Evolutionary conservation across 1,140 invertebrate species (phyloP).

Genomic region (Danaus plexippus): DNA sequence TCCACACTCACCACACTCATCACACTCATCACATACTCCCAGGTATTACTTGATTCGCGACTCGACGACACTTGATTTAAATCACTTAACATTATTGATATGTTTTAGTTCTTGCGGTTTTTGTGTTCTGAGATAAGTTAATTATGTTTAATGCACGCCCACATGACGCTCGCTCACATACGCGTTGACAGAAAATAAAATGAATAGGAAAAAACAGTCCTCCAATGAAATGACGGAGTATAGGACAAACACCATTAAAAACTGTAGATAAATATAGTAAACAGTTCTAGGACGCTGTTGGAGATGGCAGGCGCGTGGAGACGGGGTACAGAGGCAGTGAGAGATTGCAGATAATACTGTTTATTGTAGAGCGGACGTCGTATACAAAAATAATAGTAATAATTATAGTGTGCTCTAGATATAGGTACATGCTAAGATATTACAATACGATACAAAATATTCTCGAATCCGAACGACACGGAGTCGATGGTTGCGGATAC

Average conservation of each 20-base stretch:
- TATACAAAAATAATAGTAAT: constrained; percentile 24
- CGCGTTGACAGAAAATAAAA: too few species aligned
- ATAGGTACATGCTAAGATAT: constrained; percentile 8
- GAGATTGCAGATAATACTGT: constrained; percentile 28
- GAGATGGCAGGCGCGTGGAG: not conserved
- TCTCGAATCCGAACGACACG: not conserved
- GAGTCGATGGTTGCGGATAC: constrained; percentile 13
- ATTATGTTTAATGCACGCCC: too few species aligned
- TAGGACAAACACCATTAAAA: not conserved
- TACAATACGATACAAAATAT: constrained; percentile 14
- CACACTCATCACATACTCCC: too few species aligned
- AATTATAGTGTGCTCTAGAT: constrained; percentile 9
- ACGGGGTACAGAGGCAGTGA: constrained; percentile 9
- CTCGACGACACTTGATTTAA: too few species aligned
- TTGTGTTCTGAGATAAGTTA: too few species aligned
- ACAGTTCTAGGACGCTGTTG: not conserved
- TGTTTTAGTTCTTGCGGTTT: too few species aligned
- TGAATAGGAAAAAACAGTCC: too few species aligned
- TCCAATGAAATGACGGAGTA: too few species aligned
- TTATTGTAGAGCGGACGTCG: constrained; percentile 26
- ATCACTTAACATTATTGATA: too few species aligned
- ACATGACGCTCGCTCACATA: too few species aligned
- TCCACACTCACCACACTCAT: too few species aligned
- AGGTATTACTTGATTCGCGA: too few species aligned
- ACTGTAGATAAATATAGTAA: constrained; percentile 1